Conservation (phyloP, 2,888 invertebrate species). For the Amblyteles armatorius region DNA sequence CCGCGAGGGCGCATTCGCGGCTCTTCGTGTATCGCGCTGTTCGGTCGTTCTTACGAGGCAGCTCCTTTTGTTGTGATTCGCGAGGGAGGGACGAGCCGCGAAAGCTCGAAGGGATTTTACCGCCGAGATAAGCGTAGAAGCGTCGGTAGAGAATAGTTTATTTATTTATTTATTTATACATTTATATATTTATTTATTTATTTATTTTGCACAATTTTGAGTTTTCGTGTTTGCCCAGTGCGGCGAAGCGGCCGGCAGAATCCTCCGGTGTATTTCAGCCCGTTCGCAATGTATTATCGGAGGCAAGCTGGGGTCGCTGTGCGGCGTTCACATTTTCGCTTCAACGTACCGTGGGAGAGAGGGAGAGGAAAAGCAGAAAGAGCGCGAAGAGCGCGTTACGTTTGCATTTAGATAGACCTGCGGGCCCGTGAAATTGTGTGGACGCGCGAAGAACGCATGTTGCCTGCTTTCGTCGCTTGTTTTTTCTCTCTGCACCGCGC, state of each 20-base stretch:
- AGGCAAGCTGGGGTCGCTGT: constrained; percentile 32
- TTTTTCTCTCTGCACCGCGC: neutral
- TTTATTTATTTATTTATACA: too few species aligned
- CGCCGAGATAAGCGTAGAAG: neutral
- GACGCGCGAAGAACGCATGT: constrained; percentile 21
- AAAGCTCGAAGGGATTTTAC: neutral
- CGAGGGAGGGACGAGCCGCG: neutral
- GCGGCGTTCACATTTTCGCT: constrained; percentile 24
- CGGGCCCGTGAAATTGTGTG: constrained; percentile 20
- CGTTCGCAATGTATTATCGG: constrained; percentile 23
- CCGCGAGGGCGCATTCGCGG: constrained; percentile 9
- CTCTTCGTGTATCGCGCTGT: constrained; percentile 10
- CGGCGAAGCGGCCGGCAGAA: neutral
- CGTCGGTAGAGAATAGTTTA: neutral
- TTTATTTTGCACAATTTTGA: constrained; percentile 21
- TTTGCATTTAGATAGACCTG: constrained; percentile 66
- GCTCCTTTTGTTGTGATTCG: neutral
- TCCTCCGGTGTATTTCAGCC: neutral
- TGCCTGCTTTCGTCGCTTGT: constrained; percentile 14
- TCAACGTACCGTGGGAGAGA: constrained; percentile 18
- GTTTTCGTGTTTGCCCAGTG: constrained; percentile 21
- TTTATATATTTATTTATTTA: too few species aligned
- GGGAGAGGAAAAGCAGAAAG: constrained; percentile 33
- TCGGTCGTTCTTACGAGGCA: neutral
- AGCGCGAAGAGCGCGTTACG: constrained; percentile 47